A percentile compares a stretch with the other conserved stretches of the same genome.
These are phyloP conservation scores for Stegana nigrithorax DNA, from an alignment of 2,888 invertebrate genomes.

Conservation along the genomic window DNA sequence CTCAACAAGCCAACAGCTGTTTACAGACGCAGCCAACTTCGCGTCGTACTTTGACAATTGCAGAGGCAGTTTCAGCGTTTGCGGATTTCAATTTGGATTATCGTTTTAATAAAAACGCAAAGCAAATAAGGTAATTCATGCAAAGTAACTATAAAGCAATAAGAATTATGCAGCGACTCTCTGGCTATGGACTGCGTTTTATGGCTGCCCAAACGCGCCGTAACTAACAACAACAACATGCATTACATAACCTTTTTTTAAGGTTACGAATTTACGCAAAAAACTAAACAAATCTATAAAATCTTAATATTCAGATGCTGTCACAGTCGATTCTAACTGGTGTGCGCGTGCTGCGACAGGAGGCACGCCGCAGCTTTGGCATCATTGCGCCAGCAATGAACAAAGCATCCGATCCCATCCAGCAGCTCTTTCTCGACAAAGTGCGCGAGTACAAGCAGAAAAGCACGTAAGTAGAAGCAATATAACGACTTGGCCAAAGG, in stretches of 20 bases:
- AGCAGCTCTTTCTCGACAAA: constrained; percentile 93
- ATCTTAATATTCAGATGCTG: constrained; percentile 70
- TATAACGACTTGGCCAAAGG: too few species aligned
- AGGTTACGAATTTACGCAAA: constrained; percentile 45
- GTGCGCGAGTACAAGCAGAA: constrained; percentile 89
- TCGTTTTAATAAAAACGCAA: neutral
- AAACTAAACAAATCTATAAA: neutral
- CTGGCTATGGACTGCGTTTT: too few species aligned
- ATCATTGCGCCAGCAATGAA: constrained; percentile 76
- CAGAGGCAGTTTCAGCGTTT: neutral
- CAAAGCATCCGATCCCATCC: constrained; percentile 89
- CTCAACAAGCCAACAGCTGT: neutral
- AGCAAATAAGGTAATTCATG: neutral
- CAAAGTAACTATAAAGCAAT: too few species aligned
- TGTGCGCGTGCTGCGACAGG: constrained; percentile 70
- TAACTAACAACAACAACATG: constrained; percentile 23
- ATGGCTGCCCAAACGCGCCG: too few species aligned
- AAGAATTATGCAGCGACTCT: too few species aligned
- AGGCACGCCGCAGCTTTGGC: constrained; percentile 79
- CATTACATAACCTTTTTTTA: constrained; percentile 63
- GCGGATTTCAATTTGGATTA: neutral
- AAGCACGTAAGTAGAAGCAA: constrained; percentile 77
- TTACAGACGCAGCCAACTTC: constrained; percentile 2
- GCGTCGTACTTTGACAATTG: neutral
- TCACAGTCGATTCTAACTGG: constrained; percentile 71